Evolutionary conservation across 2,888 invertebrate genomes (phyloP), one percentile per base, ranked within the genome.

Genomic region (Drosophila leonis): DNA sequence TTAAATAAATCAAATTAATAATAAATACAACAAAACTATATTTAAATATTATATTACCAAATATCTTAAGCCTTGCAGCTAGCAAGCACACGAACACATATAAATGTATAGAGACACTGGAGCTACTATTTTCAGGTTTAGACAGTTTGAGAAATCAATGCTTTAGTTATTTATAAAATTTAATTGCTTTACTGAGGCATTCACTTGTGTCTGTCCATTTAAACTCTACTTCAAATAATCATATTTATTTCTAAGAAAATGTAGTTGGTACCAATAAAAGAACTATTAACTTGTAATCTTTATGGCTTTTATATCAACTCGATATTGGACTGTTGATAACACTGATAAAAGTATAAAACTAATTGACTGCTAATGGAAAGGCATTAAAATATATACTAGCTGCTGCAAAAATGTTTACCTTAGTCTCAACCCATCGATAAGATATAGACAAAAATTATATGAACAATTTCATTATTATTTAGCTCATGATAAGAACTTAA

Each of bases 1-100:
- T 57, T 56, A 68, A 61, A 69, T 70, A 42, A 41, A 33, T 57
- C 52, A 69, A 42, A 12, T 49, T 24, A n/a, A 46, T 29, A 59
- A 51, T 10, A 13, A 35, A 39, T 12, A 24, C 13, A 44, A 24
- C 24, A 20, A 13, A 24, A 24, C 2, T 4, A 24, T 20, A 20
- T 51, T 20, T 33, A 20, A 46, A 24, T 27, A 27, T 46, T 27
- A 4, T 27, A 24, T 24, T 37, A 37, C 5, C 13, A 12, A n/a
- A 37, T 24, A 24, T n/a, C n/a, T n/a, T n/a, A 15, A 15, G 10
- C 9, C 1, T 33, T 8, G 9, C 9, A 9, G 31, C 31, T 24
- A 24, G 24, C 24, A 3, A 24, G 24, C 24, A 24, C 24, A 24
- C 24, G 4, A 24, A 24, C 24, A 24, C 24, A 24, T 24, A 24